These are phyloP conservation scores for Odontesthes bonariensis DNA, from an alignment of 2,113 vertebrate genomes.

Conservation along the genomic window DNA sequence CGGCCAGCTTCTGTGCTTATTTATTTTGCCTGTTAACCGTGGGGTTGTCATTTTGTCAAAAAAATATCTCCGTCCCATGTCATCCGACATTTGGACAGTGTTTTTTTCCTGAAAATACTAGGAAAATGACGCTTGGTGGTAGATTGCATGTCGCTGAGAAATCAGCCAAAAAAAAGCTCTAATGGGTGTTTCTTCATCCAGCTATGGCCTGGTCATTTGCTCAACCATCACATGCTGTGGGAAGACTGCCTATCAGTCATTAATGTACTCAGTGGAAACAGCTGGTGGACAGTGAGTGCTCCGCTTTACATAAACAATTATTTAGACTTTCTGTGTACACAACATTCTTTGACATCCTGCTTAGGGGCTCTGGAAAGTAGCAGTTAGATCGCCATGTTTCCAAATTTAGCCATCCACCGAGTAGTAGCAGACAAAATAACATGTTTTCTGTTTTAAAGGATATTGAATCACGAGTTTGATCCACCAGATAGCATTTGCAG, in stretches of 20 bases:
- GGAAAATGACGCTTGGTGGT: slow-evolving; percentile 9
- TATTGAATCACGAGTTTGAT: slow-evolving; percentile 20
- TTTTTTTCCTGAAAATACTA: not conserved
- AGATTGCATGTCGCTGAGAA: not conserved
- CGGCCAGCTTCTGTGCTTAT: slow-evolving; percentile 13
- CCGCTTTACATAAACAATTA: slow-evolving; percentile 36
- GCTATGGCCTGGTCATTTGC: slow-evolving; percentile 10
- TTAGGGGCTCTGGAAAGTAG: slow-evolving; percentile 9
- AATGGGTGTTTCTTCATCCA: not conserved
- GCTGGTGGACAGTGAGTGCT: slow-evolving; percentile 6
- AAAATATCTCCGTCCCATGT: slow-evolving; percentile 9
- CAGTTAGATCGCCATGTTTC: not conserved
- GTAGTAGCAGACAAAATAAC: slow-evolving; percentile 28
- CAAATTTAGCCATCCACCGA: slow-evolving; percentile 32
- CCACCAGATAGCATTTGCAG: slow-evolving; percentile 6
- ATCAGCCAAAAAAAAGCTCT: not conserved
- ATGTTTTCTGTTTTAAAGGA: slow-evolving; percentile 30
- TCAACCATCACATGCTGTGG: slow-evolving; percentile 20
- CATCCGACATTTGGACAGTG: slow-evolving; percentile 28
- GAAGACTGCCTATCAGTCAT: slow-evolving; percentile 11
- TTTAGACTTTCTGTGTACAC: slow-evolving; percentile 27
- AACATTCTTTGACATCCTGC: slow-evolving; percentile 35
- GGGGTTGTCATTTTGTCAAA: slow-evolving; percentile 55
- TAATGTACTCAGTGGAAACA: slow-evolving; percentile 47
- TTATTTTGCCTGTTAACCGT: slow-evolving; percentile 56